A percentile compares a stretch with the other conserved stretches of the same genome.
Evolutionary conservation across 2,888 invertebrate species (phyloP).

Genomic region (Polydrusus pterygomalis): DNA sequence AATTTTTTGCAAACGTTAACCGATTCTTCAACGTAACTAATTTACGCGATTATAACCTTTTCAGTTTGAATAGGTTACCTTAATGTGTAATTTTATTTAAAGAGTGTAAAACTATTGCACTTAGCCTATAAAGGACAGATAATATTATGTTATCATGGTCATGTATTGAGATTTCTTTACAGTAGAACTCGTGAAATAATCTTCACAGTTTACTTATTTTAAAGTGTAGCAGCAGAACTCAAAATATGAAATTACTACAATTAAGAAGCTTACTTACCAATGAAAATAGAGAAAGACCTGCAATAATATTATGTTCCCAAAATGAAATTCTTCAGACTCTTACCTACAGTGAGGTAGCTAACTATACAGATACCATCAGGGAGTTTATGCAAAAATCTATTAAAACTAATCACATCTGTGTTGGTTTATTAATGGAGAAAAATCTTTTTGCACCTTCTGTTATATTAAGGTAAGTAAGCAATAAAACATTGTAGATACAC

Average conservation of each 20-base stretch:
- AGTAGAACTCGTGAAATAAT: too few species aligned
- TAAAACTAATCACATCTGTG: conserved; percentile 43
- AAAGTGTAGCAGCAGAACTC: neutral
- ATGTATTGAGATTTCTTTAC: neutral
- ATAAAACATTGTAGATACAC: conserved; percentile 12
- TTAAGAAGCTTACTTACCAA: neutral
- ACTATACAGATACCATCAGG: conserved; percentile 24
- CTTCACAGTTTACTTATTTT: neutral
- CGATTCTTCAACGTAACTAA: too few species aligned
- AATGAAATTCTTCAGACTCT: conserved; percentile 19
- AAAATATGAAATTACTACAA: conserved; percentile 7
- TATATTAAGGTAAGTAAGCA: conserved; percentile 77
- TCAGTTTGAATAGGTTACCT: too few species aligned
- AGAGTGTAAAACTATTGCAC: neutral
- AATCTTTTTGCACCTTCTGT: conserved; percentile 75
- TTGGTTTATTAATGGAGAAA: conserved; percentile 70
- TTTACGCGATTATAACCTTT: too few species aligned
- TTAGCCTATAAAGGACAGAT: neutral
- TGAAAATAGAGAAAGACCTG: neutral
- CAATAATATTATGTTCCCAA: conserved; percentile 33
- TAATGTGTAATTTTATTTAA: too few species aligned
- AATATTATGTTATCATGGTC: too few species aligned
- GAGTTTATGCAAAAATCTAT: conserved; percentile 32
- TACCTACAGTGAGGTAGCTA: conserved; percentile 47
- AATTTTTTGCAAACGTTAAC: too few species aligned